Conservation (phyloP, 92 coral and sea anemone species). For the Bergia sp. region DNA sequence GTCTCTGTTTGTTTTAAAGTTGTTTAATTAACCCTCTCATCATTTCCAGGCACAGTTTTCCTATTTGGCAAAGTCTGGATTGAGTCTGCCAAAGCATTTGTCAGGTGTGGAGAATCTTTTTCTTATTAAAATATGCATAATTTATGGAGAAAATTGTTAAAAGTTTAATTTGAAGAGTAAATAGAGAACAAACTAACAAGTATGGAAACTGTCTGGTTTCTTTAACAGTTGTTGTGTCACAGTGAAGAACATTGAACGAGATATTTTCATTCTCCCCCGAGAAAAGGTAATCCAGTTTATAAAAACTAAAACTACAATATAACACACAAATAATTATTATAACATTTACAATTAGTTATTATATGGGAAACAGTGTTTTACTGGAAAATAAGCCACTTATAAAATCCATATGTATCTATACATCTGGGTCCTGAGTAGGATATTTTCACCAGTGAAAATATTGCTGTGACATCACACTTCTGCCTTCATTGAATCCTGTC, state of each 20-base stretch:
- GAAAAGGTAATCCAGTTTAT: slow-evolving; percentile 65
- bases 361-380: too few relatives aligned
- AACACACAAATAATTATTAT: too few relatives aligned
- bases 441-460: too few relatives aligned
- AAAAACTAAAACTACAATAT: too few relatives aligned
- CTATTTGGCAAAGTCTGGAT: slow-evolving; percentile 98
- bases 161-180: background rate
- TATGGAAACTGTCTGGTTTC: background rate
- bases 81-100: slow-evolving; percentile 84
- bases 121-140: background rate
- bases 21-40: background rate
- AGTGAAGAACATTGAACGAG: slow-evolving; percentile 93
- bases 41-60: slow-evolving; percentile 81
- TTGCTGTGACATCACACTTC: too few relatives aligned
- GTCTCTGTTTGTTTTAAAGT: background rate
- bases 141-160: background rate
- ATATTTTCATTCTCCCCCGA: slow-evolving; percentile 86
- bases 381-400: too few relatives aligned
- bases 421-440: too few relatives aligned
- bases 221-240: slow-evolving; percentile 86
- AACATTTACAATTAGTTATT: too few relatives aligned
- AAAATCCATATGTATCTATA: too few relatives aligned
- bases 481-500: too few relatives aligned
- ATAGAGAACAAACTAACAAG: background rate
- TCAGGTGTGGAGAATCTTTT: slow-evolving; percentile 58